phyloP scores from a whole-genome alignment of 2,797 vertebrate genomes.

The Poecilia gillii region DNA sequence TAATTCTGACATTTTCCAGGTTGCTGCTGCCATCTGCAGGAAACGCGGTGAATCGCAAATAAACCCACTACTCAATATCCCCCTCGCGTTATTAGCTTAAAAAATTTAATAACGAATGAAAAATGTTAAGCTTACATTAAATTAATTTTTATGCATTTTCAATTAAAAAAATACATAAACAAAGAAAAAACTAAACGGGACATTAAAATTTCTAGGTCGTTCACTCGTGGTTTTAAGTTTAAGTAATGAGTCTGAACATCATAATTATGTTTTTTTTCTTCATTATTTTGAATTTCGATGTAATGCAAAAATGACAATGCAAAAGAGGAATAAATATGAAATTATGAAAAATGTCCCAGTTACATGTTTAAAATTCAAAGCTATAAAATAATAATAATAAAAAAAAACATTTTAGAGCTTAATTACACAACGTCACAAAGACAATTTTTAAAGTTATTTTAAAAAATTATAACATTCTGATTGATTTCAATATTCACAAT shows the following conservation, averaged over 20 bases:
- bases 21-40: conserved; percentile 40
- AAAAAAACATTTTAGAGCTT: no score
- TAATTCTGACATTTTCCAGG: background rate
- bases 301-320: background rate
- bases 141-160: background rate
- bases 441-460: background rate
- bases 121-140: background rate
- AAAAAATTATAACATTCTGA: background rate
- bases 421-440: background rate
- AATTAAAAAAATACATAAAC: background rate
- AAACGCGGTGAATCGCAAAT: background rate
- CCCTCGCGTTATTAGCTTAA: background rate
- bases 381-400: background rate
- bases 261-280: background rate
- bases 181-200: background rate
- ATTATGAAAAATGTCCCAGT: background rate
- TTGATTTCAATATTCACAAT: background rate
- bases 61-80: no score
- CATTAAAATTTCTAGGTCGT: background rate
- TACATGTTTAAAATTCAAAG: background rate
- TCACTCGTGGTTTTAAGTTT: background rate
- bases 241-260: background rate
- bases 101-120: background rate
- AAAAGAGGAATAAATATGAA: background rate
- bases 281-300: background rate